Conservation (phyloP, 2,113 vertebrate genomes). For the Rhineura floridana region DNA sequence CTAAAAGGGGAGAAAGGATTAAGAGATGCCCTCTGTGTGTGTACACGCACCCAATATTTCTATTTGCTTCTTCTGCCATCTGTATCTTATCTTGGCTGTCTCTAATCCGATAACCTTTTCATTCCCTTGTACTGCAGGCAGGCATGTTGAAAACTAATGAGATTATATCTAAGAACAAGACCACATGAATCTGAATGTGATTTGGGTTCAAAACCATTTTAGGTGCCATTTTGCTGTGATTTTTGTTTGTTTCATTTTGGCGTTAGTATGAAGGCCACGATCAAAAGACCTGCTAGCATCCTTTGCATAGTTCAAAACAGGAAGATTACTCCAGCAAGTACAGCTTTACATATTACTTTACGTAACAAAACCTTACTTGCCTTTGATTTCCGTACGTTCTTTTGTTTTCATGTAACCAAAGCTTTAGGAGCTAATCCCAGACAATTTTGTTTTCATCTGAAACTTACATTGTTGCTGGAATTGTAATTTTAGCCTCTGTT, state of each 20-base stretch:
- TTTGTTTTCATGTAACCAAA: slow-evolving; percentile 41
- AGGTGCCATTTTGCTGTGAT: neutral
- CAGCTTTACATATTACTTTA: slow-evolving; percentile 32
- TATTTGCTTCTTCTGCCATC: neutral
- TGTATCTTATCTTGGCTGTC: neutral
- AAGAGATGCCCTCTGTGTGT: neutral
- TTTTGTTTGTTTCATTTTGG: slow-evolving; percentile 19
- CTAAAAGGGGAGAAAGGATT: neutral
- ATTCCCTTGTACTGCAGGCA: neutral
- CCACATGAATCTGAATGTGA: slow-evolving; percentile 11
- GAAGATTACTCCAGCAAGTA: neutral
- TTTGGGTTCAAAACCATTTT: slow-evolving; percentile 28
- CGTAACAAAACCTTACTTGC: neutral
- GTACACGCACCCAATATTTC: neutral
- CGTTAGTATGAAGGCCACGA: slow-evolving; percentile 6
- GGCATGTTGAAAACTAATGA: slow-evolving; percentile 12
- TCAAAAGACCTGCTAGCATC: slow-evolving; percentile 23
- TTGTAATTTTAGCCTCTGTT: no score
- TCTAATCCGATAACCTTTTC: neutral
- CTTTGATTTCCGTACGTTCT: neutral
- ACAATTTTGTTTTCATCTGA: slow-evolving; percentile 26
- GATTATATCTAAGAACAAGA: slow-evolving; percentile 31
- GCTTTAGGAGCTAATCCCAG: slow-evolving; percentile 6
- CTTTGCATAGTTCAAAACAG: slow-evolving; percentile 21
- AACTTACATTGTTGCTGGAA: slow-evolving; percentile 33